Evolutionary conservation across 2,113 vertebrate genomes (phyloP).

Genomic region (Apteryx owenii): DNA sequence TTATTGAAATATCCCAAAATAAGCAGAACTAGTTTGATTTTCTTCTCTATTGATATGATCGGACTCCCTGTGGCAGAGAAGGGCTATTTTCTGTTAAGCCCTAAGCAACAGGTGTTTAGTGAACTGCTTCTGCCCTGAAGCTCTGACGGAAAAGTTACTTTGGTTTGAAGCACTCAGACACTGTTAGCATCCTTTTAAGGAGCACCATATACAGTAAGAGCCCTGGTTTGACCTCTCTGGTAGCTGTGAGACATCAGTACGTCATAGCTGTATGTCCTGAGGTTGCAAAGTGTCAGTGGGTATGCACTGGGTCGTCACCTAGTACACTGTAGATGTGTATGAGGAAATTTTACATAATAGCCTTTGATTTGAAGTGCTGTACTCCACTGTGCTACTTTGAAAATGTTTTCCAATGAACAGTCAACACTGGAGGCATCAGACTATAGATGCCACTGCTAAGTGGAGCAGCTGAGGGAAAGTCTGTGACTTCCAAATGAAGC

Average conservation of each 20-base stretch:
- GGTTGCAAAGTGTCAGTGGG: not conserved
- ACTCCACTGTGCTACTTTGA: not conserved
- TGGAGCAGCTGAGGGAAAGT: not conserved
- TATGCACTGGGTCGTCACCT: not conserved
- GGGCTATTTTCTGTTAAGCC: not conserved
- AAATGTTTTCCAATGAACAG: not conserved
- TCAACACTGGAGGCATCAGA: not conserved
- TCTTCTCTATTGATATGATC: not conserved
- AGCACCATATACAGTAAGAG: not conserved
- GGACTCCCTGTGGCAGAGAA: not conserved
- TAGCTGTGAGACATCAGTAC: not conserved
- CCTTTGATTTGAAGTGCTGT: not conserved
- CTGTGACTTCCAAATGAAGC: not conserved
- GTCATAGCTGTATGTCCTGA: not conserved
- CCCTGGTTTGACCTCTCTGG: not conserved
- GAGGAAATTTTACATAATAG: not conserved
- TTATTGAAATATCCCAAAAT: not conserved
- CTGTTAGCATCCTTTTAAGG: not conserved
- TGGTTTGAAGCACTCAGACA: not conserved
- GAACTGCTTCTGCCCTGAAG: not conserved
- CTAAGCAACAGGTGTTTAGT: not conserved
- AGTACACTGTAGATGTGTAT: accelerated
- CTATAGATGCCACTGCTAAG: not conserved
- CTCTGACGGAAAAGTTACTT: not conserved
- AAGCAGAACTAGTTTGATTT: not conserved